These are phyloP conservation scores for Eptesicus fuscus DNA, from an alignment of 2,113 vertebrate species.

Conservation along the genomic window DNA sequence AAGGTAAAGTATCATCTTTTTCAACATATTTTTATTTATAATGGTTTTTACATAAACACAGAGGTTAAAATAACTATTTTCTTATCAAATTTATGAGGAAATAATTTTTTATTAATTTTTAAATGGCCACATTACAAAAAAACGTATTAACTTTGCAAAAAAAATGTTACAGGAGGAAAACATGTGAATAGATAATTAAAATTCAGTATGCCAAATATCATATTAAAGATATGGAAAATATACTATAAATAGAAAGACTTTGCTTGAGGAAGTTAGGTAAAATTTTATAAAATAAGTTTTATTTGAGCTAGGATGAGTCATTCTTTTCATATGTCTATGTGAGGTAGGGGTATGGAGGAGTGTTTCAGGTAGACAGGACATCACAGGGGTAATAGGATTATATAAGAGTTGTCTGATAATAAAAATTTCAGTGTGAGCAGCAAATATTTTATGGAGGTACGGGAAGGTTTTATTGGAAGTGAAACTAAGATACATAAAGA, in stretches of 20 bases:
- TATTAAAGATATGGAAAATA: not conserved
- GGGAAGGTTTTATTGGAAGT: not conserved
- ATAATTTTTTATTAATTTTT: not conserved
- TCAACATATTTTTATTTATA: not conserved
- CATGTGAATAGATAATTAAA: not conserved
- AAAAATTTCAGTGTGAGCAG: not conserved
- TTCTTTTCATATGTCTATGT: not conserved
- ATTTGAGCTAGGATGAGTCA: not conserved
- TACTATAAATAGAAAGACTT: not conserved
- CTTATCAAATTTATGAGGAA: not conserved
- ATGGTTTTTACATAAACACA: not conserved
- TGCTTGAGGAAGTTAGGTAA: not conserved
- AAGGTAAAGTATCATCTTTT: not conserved
- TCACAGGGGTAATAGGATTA: not conserved
- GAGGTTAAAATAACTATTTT: not conserved
- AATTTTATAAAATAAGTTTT: not conserved
- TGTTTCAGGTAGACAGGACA: not conserved
- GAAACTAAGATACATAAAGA: not conserved
- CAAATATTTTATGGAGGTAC: not conserved
- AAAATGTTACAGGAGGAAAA: not conserved
- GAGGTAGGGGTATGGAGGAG: rapidly evolving
- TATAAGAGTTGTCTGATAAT: not conserved
- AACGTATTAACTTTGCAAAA: not conserved
- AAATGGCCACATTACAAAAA: not conserved
- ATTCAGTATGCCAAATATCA: not conserved